These are phyloP conservation scores for Chrysemys picta DNA, from an alignment of 2,113 vertebrate species.

Conservation along the genomic window DNA sequence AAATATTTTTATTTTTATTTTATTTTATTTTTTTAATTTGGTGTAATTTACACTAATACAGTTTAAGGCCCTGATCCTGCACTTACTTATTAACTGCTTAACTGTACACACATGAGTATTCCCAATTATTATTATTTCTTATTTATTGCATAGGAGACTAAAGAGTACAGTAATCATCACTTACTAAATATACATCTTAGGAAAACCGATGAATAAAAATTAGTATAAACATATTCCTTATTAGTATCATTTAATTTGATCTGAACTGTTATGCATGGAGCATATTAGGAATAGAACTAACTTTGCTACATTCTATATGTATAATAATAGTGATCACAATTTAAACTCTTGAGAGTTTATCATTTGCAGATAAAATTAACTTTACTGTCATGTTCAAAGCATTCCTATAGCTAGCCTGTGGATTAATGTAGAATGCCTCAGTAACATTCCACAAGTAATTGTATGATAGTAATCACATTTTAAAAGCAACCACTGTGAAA, in stretches of 20 bases:
- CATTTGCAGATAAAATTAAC: constrained; percentile 13
- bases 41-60: neutral
- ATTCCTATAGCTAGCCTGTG: neutral
- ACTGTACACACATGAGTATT: neutral
- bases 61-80: fast-evolving
- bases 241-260: neutral
- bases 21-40: neutral
- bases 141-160: neutral
- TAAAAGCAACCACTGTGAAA: constrained; percentile 3
- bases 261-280: constrained; percentile 6
- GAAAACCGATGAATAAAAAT: neutral
- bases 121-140: neutral
- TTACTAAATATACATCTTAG: neutral
- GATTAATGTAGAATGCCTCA: neutral
- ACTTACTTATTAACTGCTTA: fast-evolving
- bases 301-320: neutral
- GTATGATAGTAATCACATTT: constrained; percentile 10
- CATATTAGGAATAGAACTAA: constrained; percentile 21
- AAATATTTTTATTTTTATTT: neutral
- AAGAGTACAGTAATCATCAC: neutral
- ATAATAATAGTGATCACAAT: neutral
- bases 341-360: neutral
- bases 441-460: neutral
- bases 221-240: neutral
- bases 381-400: constrained; percentile 23